A percentile compares a stretch with the other conserved stretches of the same genome.
Conservation (phyloP, 2,113 vertebrate genomes). For the Oceanites oceanicus region DNA sequence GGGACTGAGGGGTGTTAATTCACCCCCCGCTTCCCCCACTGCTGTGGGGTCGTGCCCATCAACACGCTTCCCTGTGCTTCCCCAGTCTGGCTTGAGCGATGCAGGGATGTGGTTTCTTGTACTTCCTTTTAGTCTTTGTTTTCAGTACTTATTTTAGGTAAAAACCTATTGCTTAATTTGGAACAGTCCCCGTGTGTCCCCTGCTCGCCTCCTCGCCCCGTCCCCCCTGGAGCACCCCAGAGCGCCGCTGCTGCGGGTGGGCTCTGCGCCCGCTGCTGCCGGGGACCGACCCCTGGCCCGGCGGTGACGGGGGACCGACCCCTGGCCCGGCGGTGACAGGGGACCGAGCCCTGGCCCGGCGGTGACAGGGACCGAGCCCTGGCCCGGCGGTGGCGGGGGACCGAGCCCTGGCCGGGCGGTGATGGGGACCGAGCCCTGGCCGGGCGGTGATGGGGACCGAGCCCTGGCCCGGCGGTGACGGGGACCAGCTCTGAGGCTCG, state of each 20-base stretch:
- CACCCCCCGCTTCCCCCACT: too few relatives aligned
- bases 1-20: background rate
- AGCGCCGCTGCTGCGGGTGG: background rate
- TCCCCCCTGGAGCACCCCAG: accelerated
- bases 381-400: background rate
- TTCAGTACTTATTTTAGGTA: background rate
- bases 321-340: background rate
- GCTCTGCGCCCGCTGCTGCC: background rate
- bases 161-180: background rate
- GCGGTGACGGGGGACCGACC: too few relatives aligned
- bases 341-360: background rate
- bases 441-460: background rate
- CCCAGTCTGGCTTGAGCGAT: background rate
- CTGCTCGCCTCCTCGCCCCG: background rate
- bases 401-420: too few relatives aligned
- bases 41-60: background rate
- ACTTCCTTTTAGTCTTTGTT: background rate
- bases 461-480: background rate
- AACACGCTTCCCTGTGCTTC: background rate
- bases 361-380: too few relatives aligned
- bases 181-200: accelerated
- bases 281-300: background rate
- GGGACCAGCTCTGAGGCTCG: background rate
- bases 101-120: background rate
- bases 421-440: background rate